Base-by-base conservation (phyloP, 1,140 invertebrate genomes). In the Oedothorax gibbosus region DNA sequence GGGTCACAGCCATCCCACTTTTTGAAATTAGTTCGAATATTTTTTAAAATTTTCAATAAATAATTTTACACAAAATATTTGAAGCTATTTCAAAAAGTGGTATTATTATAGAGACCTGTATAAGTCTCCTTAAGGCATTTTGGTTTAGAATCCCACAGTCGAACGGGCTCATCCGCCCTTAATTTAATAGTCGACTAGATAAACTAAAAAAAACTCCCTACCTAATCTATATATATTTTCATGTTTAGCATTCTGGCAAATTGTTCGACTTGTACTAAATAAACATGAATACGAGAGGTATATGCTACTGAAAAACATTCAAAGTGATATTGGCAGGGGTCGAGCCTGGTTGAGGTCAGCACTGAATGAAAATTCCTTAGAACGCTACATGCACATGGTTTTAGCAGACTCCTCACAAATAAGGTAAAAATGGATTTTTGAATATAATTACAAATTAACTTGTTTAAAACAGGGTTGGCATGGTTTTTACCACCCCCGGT, bases 261-360 rank as follows among this genome's bases (percentile, higher is more conserved):
- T 90, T 88, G 89, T 91, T 12, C 62, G 80, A 86, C 88, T 91
- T 83, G 93, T 95, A 88, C 89, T 97, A 53, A 97, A 95, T 66
- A 94, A 94, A 90, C 95, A 97, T 90, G 96, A 98, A 89, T 93
- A 94, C 87, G 95, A 97, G 89, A 92, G 96, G 85, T 97, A 95
- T 89, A 92, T 93, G 85, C 92, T 94, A n/a, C 90, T 98, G 51
- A 93, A 94, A 88, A 93, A 94, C 87, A 94, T 98, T 15, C 93
- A 93, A 87, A 96, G 95, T 20, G 95, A 96, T 20, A 92, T 95
- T 86, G 96, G 95, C 15, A 92, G 95, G 90, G 91, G 91, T 1
- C 87, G 92, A 68, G 95, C 96, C 18, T 98, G 96, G 94, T 91
- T 98, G 15, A 90, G 97, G 88, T 94, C 95, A 56, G 91, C 95